These are phyloP conservation scores for Brienomyrus brachyistius DNA, from an alignment of 2,113 vertebrate genomes.

Conservation along the genomic window DNA sequence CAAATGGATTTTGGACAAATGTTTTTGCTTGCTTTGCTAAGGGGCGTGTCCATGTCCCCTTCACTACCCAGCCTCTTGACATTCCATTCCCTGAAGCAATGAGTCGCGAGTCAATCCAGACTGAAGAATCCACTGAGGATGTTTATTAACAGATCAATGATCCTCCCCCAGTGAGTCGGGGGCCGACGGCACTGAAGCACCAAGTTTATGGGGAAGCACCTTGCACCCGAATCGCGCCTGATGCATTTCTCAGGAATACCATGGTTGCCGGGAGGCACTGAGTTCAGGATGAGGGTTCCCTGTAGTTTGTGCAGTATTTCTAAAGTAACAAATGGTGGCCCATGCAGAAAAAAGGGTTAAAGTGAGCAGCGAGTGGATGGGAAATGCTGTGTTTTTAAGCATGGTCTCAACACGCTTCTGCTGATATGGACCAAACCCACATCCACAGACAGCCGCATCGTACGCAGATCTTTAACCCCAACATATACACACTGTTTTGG, in stretches of 20 bases:
- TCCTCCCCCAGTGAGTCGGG: constrained; percentile 29
- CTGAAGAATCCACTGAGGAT: constrained; percentile 30
- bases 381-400: not conserved
- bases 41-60: not conserved
- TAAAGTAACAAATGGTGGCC: not conserved
- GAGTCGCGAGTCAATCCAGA: constrained; percentile 11
- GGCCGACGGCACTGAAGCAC: not conserved
- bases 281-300: not conserved
- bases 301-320: not conserved
- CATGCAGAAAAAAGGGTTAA: not conserved
- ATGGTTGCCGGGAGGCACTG: not conserved
- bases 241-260: not conserved
- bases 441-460: not conserved
- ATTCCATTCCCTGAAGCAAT: constrained; percentile 45
- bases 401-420: not conserved
- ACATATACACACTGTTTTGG: not conserved
- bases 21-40: not conserved
- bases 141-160: constrained; percentile 36
- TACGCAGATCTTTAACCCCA: not conserved
- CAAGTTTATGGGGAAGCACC: not conserved
- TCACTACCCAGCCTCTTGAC: constrained; percentile 7
- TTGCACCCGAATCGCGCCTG: not conserved
- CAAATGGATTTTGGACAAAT: not conserved
- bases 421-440: not conserved
- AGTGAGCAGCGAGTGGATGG: not conserved